A percentile compares a stretch with the other conserved stretches of the same genome.
phyloP scores from a whole-genome alignment of 1,140 invertebrate species.

The Drosophila persimilis region DNA sequence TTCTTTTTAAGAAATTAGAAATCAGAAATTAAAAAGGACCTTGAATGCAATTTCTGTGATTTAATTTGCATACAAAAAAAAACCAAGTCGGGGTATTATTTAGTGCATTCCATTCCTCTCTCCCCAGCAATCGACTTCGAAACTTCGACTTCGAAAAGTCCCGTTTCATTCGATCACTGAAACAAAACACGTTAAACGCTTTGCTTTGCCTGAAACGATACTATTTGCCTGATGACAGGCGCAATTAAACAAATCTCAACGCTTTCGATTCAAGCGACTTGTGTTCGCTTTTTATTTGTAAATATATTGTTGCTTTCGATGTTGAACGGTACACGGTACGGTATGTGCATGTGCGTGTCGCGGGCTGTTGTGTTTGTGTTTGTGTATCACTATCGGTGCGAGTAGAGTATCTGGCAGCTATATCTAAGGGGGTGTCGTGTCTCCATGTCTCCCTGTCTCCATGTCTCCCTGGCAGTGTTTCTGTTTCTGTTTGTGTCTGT shows the following conservation, averaged over 20 bases:
- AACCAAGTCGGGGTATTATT: not conserved
- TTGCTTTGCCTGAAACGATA: not conserved
- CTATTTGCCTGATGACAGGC: no score
- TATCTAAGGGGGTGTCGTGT: slow-evolving; percentile 52
- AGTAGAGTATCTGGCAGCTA: slow-evolving; percentile 41
- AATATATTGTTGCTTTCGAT: slow-evolving; percentile 44
- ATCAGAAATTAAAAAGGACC: slow-evolving; percentile 45
- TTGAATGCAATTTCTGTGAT: slow-evolving; percentile 38
- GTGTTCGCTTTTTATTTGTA: slow-evolving; percentile 59
- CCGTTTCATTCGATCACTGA: slow-evolving; percentile 2
- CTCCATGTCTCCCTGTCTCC: not conserved
- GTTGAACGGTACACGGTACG: slow-evolving; percentile 23
- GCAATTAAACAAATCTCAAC: slow-evolving; percentile 11
- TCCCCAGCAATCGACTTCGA: not conserved
- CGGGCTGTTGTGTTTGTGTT: slow-evolving; percentile 4
- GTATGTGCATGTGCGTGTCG: slow-evolving; percentile 54
- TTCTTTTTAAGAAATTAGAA: slow-evolving; percentile 17
- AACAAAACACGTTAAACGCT: not conserved
- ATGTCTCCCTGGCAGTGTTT: slow-evolving; percentile 9
- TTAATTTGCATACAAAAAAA: slow-evolving; percentile 37
- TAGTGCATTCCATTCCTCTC: not conserved
- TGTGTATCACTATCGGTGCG: slow-evolving; percentile 62
- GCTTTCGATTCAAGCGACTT: slow-evolving; percentile 63
- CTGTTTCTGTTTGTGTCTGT: slow-evolving; percentile 9
- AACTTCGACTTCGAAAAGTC: slow-evolving; percentile 1